Evolutionary conservation across 2,797 vertebrate species (phyloP).

Genomic region (Rhinophrynus dorsalis): DNA sequence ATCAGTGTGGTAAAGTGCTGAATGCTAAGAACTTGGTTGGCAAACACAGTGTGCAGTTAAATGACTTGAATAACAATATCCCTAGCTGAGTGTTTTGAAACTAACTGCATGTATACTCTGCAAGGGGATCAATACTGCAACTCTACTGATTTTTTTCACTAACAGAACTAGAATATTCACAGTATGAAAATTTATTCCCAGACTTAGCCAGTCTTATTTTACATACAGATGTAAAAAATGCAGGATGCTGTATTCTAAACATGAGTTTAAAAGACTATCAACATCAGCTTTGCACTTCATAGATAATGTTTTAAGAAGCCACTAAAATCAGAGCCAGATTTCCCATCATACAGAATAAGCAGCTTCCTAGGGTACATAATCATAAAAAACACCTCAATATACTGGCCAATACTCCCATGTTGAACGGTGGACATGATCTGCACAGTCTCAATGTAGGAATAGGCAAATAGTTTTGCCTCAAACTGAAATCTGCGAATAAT

Average conservation of each 20-base stretch:
- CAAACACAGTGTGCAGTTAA: slow-evolving; percentile 60
- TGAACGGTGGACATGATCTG: no score
- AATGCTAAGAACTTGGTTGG: slow-evolving; percentile 65
- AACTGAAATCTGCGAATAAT: no score
- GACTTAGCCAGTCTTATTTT: slow-evolving; percentile 66
- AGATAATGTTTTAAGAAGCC: slow-evolving; percentile 53
- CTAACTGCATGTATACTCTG: slow-evolving; percentile 68
- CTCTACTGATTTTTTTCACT: slow-evolving; percentile 69
- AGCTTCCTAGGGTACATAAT: no score
- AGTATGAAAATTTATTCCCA: slow-evolving; percentile 62
- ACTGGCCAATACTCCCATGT: no score
- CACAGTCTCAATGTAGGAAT: no score
- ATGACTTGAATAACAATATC: slow-evolving; percentile 74
- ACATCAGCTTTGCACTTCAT: slow-evolving; percentile 51
- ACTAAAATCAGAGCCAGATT: no score
- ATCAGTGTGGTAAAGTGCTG: slow-evolving; percentile 55
- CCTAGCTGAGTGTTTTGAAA: slow-evolving; percentile 61
- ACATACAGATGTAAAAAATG: slow-evolving; percentile 61
- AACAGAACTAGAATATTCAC: slow-evolving; percentile 62
- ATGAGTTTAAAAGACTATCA: slow-evolving; percentile 60
- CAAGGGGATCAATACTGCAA: slow-evolving; percentile 69
- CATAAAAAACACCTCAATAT: no score
- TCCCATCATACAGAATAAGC: no score
- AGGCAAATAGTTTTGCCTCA: no score
- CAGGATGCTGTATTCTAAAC: slow-evolving; percentile 56